phyloP scores from a whole-genome alignment of 2,113 vertebrate genomes.

The Anolis sagrei region DNA sequence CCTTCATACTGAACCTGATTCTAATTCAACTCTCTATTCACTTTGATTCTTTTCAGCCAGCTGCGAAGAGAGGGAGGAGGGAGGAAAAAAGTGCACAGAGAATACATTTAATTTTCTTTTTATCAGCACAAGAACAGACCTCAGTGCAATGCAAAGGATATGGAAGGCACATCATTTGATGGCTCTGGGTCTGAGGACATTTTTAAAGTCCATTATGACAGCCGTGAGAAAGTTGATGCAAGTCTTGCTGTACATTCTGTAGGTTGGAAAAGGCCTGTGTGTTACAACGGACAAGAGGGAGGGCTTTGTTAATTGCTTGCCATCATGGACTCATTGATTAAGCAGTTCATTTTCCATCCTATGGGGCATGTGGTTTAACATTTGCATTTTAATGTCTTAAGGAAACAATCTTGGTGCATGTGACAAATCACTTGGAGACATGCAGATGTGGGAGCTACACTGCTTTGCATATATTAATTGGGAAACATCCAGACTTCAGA shows the following conservation, averaged over 20 bases:
- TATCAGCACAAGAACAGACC: constrained; percentile 41
- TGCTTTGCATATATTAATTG: constrained; percentile 18
- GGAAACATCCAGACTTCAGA: constrained; percentile 33
- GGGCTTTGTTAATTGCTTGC: constrained; percentile 2
- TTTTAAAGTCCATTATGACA: constrained; percentile 8
- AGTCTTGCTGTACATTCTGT: not conserved
- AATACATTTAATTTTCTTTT: constrained; percentile 12
- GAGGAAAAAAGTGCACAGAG: not conserved
- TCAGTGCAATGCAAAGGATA: not conserved
- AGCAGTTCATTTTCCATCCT: constrained; percentile 24
- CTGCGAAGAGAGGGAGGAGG: not conserved
- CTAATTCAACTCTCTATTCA: constrained; percentile 25
- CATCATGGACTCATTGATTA: not conserved
- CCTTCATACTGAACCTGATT: constrained; percentile 40
- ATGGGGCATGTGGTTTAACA: not conserved
- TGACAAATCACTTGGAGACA: constrained; percentile 25
- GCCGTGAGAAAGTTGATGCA: not conserved
- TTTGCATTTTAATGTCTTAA: not conserved
- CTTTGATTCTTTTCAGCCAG: constrained; percentile 28
- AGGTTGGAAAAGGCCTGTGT: not conserved
- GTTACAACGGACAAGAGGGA: not conserved
- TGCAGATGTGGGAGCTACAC: not conserved
- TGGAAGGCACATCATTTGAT: constrained; percentile 13
- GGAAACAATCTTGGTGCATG: not conserved
- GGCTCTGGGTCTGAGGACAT: constrained; percentile 9